phyloP scores from a whole-genome alignment of 2,113 vertebrate genomes.

The Ivindomyrus marchei region DNA sequence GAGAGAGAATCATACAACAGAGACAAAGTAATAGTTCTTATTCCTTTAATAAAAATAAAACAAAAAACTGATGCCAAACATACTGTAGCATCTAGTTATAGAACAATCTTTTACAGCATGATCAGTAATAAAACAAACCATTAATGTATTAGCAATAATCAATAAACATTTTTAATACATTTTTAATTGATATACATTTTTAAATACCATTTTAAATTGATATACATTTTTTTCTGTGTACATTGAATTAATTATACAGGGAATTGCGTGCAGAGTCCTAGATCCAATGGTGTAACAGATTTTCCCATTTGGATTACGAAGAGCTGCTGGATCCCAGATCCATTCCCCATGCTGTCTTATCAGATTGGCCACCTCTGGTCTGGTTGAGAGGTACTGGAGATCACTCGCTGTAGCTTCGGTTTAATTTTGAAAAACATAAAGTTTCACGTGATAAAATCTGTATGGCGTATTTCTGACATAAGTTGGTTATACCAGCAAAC shows the following conservation, averaged over 20 bases:
- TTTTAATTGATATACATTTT: neutral
- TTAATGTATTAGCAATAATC: slow-evolving; percentile 17
- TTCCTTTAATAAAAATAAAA: slow-evolving; percentile 63
- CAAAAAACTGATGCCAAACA: slow-evolving; percentile 53
- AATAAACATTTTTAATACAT: neutral
- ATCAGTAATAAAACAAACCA: slow-evolving; percentile 36
- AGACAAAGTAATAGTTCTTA: slow-evolving; percentile 19
- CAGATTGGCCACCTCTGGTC: neutral
- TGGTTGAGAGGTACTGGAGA: neutral
- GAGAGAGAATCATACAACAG: neutral
- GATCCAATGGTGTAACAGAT: neutral
- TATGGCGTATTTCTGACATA: neutral
- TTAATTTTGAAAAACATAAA: neutral
- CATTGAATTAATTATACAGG: neutral
- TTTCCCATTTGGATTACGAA: neutral
- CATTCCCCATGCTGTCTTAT: neutral
- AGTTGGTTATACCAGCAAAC: neutral
- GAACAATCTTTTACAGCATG: slow-evolving; percentile 30
- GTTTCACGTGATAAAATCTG: neutral
- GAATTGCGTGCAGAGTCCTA: neutral
- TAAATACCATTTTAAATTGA: neutral
- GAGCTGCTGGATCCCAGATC: neutral
- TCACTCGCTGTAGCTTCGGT: neutral
- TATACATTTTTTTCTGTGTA: neutral
- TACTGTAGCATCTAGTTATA: slow-evolving; percentile 43